Conservation (phyloP, 2,797 vertebrate genomes). For the Diglossa cyanea region DNA sequence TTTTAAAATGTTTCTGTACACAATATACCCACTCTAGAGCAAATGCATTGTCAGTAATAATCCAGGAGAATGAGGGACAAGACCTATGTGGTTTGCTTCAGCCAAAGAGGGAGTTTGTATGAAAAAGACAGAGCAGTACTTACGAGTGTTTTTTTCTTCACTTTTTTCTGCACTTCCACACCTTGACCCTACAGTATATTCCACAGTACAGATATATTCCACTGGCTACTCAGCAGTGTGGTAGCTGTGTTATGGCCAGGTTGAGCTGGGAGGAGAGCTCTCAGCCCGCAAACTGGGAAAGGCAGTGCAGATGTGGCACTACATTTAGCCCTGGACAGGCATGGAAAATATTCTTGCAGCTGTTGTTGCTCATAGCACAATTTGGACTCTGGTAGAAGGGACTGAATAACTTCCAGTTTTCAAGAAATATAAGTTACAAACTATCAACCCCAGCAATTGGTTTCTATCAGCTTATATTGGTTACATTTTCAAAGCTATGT, state of each 20-base stretch:
- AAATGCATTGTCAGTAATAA: neutral
- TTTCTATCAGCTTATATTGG: constrained; percentile 48
- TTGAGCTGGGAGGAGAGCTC: neutral
- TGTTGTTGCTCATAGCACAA: neutral
- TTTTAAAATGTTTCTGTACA: neutral
- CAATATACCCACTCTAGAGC: neutral
- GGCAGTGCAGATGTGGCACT: neutral
- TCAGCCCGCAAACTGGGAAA: neutral
- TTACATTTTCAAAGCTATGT: constrained; percentile 48
- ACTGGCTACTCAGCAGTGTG: neutral
- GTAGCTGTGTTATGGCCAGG: neutral
- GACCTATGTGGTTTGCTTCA: neutral
- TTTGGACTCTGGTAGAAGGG: neutral
- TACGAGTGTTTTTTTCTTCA: neutral
- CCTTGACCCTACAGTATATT: neutral
- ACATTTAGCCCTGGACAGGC: neutral
- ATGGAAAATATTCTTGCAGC: neutral
- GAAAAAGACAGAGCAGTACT: neutral
- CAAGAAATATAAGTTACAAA: constrained; percentile 50
- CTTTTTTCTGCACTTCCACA: neutral
- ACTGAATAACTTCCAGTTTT: constrained; percentile 20
- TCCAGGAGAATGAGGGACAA: neutral
- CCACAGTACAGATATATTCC: neutral
- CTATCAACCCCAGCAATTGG: constrained; percentile 40
- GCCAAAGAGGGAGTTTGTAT: neutral